A percentile compares a stretch with the other conserved stretches of the same genome.
These are phyloP conservation scores for Pollenia griseotomentosa DNA, from an alignment of 2,888 invertebrate species.

Conservation along the genomic window DNA sequence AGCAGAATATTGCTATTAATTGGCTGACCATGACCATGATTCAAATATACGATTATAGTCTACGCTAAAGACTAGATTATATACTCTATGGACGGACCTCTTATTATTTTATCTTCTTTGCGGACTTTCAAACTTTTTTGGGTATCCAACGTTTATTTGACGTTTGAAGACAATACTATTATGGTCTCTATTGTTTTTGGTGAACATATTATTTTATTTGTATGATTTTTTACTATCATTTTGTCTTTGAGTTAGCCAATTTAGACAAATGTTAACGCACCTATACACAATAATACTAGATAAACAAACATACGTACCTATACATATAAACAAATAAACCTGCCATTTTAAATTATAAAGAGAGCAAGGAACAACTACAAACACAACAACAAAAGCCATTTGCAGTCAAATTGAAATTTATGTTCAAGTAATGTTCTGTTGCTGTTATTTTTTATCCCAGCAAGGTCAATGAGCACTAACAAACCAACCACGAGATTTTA, in stretches of 20 bases:
- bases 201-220: no score
- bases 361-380: not conserved
- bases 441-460: constrained; percentile 11
- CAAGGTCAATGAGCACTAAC: constrained; percentile 72
- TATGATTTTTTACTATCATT: not conserved
- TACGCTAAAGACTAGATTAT: no score
- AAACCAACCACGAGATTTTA: constrained; percentile 44
- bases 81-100: no score
- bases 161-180: no score
- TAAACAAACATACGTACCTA: not conserved
- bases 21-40: no score
- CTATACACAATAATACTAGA: not conserved
- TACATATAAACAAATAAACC: not conserved
- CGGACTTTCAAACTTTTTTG: no score
- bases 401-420: constrained; percentile 58
- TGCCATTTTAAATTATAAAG: constrained; percentile 27
- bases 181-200: no score
- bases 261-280: constrained; percentile 19
- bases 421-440: constrained; percentile 41
- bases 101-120: no score
- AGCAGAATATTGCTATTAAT: no score
- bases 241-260: constrained; percentile 31
- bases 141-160: no score
- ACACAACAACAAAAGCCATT: constrained; percentile 28
- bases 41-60: no score